These are phyloP conservation scores for Colius striatus DNA, from an alignment of 2,113 vertebrate species.

Conservation along the genomic window DNA sequence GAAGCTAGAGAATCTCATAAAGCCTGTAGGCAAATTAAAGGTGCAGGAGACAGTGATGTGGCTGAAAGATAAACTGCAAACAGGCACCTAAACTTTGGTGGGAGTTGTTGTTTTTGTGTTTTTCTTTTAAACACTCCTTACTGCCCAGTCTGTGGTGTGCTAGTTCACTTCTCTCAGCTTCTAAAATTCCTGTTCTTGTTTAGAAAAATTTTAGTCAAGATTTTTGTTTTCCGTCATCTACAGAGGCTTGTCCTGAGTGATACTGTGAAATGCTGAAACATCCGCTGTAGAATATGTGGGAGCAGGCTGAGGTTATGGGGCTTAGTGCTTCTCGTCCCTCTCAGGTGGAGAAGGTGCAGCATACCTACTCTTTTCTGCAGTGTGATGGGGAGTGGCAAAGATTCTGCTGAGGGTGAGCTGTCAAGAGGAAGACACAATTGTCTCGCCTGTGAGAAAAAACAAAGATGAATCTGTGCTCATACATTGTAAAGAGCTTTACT, in stretches of 20 bases:
- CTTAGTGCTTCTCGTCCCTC: neutral
- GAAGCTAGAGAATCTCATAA: neutral
- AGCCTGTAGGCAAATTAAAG: constrained; percentile 3
- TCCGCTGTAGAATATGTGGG: neutral
- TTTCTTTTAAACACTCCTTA: neutral
- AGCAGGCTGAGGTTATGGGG: neutral
- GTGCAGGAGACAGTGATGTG: neutral
- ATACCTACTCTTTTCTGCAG: accelerated
- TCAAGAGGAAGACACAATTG: neutral
- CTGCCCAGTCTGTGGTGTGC: neutral
- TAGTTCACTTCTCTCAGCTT: neutral
- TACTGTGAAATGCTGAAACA: neutral
- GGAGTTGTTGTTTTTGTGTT: neutral
- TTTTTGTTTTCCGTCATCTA: too few relatives aligned
- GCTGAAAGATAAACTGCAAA: neutral
- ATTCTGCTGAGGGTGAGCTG: neutral
- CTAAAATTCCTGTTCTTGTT: neutral
- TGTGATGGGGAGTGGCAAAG: neutral
- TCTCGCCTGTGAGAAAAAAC: neutral
- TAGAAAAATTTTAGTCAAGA: neutral
- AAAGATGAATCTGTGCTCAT: neutral
- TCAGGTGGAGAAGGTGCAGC: neutral
- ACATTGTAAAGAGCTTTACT: neutral
- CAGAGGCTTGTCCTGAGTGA: neutral
- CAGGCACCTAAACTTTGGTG: neutral